A percentile compares a stretch with the other conserved stretches of the same genome.
Evolutionary conservation across 2,113 vertebrate species (phyloP).

Genomic region (Pavo muticus): DNA sequence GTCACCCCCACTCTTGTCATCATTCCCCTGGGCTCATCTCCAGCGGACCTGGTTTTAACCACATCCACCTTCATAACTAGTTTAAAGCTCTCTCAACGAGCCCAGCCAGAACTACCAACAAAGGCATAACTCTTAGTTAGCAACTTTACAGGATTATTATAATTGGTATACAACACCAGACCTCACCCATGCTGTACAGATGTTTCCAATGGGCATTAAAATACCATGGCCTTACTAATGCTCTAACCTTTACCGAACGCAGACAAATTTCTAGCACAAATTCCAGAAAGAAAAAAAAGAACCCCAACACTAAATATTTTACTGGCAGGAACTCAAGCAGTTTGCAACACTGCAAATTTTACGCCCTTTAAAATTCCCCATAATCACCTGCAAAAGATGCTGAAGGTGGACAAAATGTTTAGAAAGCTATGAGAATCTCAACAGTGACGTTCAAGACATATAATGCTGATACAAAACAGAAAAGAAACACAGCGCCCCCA

Average conservation of each 20-base stretch:
- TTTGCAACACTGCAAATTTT: constrained; percentile 5
- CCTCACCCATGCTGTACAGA: neutral
- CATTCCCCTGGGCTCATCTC: too few species aligned
- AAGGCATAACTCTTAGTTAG: neutral
- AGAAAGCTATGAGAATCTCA: constrained; percentile 15
- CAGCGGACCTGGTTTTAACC: too few species aligned
- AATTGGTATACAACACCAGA: constrained; percentile 4
- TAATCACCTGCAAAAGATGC: neutral
- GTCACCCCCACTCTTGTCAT: too few species aligned
- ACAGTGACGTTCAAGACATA: constrained; percentile 10
- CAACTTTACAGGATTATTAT: neutral
- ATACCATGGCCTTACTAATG: neutral
- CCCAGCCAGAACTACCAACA: too few species aligned
- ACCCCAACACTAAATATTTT: constrained; percentile 19
- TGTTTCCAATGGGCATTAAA: neutral
- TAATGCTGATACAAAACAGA: neutral
- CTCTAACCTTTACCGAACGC: neutral
- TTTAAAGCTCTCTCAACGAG: too few species aligned
- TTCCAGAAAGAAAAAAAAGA: neutral
- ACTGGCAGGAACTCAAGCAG: neutral
- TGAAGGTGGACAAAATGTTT: neutral
- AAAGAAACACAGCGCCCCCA: neutral
- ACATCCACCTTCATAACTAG: too few species aligned
- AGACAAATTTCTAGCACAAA: neutral
- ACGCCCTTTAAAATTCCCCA: neutral